Conservation (phyloP, 37 sponge, comb jelly and placozoan genomes). For the Diacarnus erythraeanus region DNA sequence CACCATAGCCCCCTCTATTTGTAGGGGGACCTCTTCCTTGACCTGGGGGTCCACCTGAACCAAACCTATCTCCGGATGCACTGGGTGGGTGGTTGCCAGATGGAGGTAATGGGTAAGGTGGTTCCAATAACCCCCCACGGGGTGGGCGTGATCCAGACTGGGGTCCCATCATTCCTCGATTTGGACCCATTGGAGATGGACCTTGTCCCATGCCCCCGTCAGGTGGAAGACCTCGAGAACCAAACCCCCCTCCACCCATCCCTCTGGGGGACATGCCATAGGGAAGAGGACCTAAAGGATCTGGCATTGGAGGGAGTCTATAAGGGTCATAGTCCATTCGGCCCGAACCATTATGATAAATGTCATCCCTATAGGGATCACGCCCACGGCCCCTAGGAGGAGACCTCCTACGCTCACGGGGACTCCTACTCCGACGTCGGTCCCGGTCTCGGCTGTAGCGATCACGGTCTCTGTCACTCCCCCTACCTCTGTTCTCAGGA, state of each 20-base stretch:
- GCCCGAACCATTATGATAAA: neutral
- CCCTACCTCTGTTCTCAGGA: conserved; percentile 10
- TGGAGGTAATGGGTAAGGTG: conserved; percentile 26
- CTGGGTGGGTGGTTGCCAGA: neutral
- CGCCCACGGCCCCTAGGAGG: conserved; percentile 14
- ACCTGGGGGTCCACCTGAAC: conserved; percentile 12
- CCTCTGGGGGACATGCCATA: neutral
- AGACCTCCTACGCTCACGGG: conserved; percentile 1
- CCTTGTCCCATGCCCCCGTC: neutral
- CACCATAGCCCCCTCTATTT: conserved; percentile 22
- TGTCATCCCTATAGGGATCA: conserved; percentile 13
- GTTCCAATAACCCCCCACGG: conserved; percentile 16
- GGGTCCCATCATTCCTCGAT: neutral
- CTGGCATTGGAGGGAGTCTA: neutral
- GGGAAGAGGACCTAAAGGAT: conserved; percentile 20
- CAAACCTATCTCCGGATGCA: neutral
- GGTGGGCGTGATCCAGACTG: conserved; percentile 6
- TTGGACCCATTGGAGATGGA: conserved; percentile 14
- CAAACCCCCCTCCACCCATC: neutral
- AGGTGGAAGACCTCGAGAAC: neutral
- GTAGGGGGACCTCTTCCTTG: conserved; percentile 7
- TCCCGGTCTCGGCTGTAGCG: neutral
- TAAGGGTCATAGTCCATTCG: conserved; percentile 12
- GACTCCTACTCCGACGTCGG: conserved; percentile 31
- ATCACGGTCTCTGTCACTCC: conserved; percentile 15